These are phyloP conservation scores for Mustelus asterias DNA, from an alignment of 2,113 vertebrate species.

Conservation along the genomic window DNA sequence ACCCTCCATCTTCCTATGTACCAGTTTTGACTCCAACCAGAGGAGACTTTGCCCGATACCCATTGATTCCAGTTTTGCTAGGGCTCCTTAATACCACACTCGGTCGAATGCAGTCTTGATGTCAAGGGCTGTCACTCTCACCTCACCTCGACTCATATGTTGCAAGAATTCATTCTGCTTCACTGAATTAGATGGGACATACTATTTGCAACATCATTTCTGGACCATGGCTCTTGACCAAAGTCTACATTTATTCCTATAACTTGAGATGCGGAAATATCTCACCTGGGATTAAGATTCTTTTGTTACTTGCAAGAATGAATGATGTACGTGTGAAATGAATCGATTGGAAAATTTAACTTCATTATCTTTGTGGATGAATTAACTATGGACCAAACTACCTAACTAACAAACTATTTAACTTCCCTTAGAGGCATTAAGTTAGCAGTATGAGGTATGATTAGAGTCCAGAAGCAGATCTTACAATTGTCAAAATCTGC, in stretches of 20 bases:
- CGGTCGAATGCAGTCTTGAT: too few species aligned
- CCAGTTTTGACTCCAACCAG: too few species aligned
- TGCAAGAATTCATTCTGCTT: background rate
- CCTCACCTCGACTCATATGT: background rate
- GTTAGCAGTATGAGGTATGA: too few species aligned
- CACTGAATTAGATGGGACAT: background rate
- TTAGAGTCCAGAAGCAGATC: background rate
- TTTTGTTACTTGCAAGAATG: background rate
- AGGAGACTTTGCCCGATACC: too few species aligned
- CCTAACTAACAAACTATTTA: too few species aligned
- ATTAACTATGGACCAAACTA: background rate
- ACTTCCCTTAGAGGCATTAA: background rate
- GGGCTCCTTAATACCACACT: too few species aligned
- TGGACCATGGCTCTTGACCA: background rate
- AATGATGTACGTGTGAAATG: background rate
- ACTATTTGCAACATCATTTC: too few species aligned
- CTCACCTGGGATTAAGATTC: background rate
- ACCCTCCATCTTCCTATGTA: too few species aligned
- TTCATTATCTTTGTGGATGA: background rate
- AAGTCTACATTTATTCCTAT: background rate
- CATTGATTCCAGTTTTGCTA: too few species aligned
- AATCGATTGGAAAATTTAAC: background rate
- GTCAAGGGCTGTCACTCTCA: too few species aligned
- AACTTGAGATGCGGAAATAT: background rate
- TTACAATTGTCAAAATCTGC: background rate